Evolutionary conservation across 2,888 invertebrate genomes (phyloP), one percentile per base, ranked within the genome.

Genomic region (Aromia moschata): DNA sequence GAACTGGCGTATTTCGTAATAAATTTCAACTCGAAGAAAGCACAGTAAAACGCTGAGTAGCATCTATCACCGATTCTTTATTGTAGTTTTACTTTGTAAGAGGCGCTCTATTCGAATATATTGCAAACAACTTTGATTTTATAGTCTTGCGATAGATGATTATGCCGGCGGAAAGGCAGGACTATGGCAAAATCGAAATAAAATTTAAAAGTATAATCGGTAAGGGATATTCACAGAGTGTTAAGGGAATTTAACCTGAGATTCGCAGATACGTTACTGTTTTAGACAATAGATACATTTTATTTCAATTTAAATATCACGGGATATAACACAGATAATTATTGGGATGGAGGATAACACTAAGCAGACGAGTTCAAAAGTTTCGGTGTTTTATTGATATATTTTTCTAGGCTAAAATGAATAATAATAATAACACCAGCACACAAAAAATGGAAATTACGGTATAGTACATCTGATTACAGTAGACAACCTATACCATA

Each of bases 41-140:
- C 65, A 67, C 62, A 71, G 70, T 73, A 73, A 73, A 70, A 69
- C 58, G 63, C 62, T 60, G 65, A 70, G 69, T 65, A 65, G 60
- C 55, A 69, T 64, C 59, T 62, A 58, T 62, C 61, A 66, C 62
- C 69, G 66, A 65, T 67, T 63, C 65, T 70, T 69, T 70, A 72
- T 67, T 68, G 68, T 64, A 69, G 65, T 69, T 70, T 69, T 69
- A 70, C 64, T 70, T 70, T 69, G 68, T 72, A 65, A 62, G 64
- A 53, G 63, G 60, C 49, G 60, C 51, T 60, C 59, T 56, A 56
- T 55, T 52, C 46, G 58, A 55, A 47, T 56, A 60, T 43, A 51
- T 45, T 55, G 62, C 58, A 56, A 58, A 60, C 60, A 60, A 65
- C 64, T 60, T 56, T 65, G 67, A 67, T 69, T 67, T 68, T 67